Evolutionary conservation across 2,113 vertebrate species (phyloP), one percentile per base, ranked within the genome.

Genomic region (Abramis brama): DNA sequence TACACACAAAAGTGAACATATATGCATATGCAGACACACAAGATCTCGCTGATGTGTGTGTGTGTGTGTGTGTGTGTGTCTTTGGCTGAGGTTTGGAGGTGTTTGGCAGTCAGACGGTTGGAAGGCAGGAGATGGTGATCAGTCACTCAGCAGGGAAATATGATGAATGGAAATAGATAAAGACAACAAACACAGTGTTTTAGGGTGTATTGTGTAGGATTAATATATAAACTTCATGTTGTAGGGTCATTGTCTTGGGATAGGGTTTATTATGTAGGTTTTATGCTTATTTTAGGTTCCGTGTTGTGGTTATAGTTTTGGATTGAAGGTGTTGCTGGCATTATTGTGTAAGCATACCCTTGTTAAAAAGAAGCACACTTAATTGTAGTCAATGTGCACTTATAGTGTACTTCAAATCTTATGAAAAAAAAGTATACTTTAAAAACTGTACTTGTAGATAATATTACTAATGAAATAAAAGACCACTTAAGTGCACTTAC

Each of bases 141-240:
- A 78, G 60, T 82, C 83, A 85, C 83, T 88, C 83, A 85, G 83
- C 87, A 82, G 86, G 83, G 83, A 85, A 43, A 73, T 55, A n/a
- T 85, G 84, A 85, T 47, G 70, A 85, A 87, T 68, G 70, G 47
- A 81, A 45, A 75, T 59, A 68, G 43, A 66, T 70, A 62, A 66
- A 71, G 73, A 79, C 19, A 36, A 23, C 19, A 23, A 57, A 57
- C 73, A 83, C 75, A 74, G 10, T 21, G 5, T 19, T 57, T 52
- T 75, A 75, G n/a, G 45, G 13, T 52, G 12, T 50, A 27, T 75
- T 30, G n/a, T 50, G 73, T 75, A 25, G 73, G 70, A 50, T 47
- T 75, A 33, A 62, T 39, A 52, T 36, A 11, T 21, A 9, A 70
- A 30, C 4, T 8, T 39, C 36, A 21, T 70, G 2, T 33, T 19